Evolutionary conservation across 1,140 invertebrate genomes (phyloP), one percentile per base, ranked within the genome.

Genomic region (Centruroides sculpturatus): DNA sequence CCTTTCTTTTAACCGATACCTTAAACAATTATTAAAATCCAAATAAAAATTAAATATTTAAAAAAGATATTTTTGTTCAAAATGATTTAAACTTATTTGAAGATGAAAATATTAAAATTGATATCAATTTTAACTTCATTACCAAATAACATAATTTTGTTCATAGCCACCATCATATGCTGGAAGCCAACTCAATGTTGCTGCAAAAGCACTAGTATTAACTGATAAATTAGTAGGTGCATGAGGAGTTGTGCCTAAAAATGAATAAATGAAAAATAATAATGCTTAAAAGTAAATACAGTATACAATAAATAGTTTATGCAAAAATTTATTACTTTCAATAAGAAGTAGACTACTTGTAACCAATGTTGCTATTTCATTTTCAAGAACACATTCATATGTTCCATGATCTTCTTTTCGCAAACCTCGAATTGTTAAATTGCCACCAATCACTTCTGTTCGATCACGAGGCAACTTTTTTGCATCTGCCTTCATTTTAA

Each of bases 151-250:
- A 72, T 94, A 94, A 71, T 91, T 87, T 73, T 94, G 90, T 70
- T 89, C 87, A 76, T 90, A 92, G 13, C 92, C 92, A n/a, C 92
- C 92, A 69, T 89, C 89, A 72, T 95, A 96, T 0, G 92, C 92
- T 5, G 93, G 92, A 68, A 92, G 77, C 92, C 93, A 97, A 53
- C 81, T 80, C 3, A 53, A 8, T 53, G 51, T 53, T 36, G 35
- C 35, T 2, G 86, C 83, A 71, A 92, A 94, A 71, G 92, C 85
- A 1, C 86, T 86, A 46, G 92, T 85, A 56, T 82, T 83, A 3
- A 88, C 75, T 3, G 87, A 85, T 13, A 97, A 81, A 75, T 98
- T 96, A 77, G 91, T 92, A 1, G 92, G 92, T 36, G 92, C 91
- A 74, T 97, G 92, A 6, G 92, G 92, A 71, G 93, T 91, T 3